These are phyloP conservation scores for Microtus richardsoni DNA, from an alignment of 2,113 vertebrate species.

Conservation along the genomic window DNA sequence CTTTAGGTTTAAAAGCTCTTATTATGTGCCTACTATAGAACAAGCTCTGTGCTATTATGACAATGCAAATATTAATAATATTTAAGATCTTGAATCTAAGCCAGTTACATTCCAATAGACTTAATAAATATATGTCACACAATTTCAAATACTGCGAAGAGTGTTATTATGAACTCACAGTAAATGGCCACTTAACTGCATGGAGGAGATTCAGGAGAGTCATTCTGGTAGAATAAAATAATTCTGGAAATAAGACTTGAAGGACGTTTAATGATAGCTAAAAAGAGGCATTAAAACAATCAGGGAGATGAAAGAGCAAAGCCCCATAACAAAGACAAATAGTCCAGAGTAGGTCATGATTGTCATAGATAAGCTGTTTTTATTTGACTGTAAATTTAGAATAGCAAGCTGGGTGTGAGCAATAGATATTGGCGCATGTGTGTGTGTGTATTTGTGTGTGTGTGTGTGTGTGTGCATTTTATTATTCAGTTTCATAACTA, in stretches of 20 bases:
- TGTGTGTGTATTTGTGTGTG: accelerated
- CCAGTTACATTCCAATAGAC: background rate
- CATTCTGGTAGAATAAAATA: conserved; percentile 14
- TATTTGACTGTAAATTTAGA: background rate
- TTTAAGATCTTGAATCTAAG: background rate
- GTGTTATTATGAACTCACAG: background rate
- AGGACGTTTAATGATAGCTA: background rate
- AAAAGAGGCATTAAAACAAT: background rate
- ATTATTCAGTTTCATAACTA: background rate
- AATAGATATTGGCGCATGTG: accelerated
- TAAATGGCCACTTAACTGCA: background rate
- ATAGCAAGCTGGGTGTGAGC: background rate
- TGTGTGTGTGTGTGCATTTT: background rate
- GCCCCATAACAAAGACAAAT: background rate
- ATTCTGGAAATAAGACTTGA: conserved; percentile 22
- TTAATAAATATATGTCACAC: background rate
- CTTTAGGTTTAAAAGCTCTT: background rate
- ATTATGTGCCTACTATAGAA: background rate
- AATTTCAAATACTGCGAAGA: conserved; percentile 51
- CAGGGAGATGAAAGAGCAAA: background rate
- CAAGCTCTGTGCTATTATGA: background rate
- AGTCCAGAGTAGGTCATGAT: background rate
- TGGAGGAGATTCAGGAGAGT: background rate
- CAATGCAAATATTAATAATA: conserved; percentile 27
- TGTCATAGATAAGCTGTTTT: background rate